These are phyloP conservation scores for Mycteria americana DNA, from an alignment of 2,797 vertebrate species.

Conservation along the genomic window DNA sequence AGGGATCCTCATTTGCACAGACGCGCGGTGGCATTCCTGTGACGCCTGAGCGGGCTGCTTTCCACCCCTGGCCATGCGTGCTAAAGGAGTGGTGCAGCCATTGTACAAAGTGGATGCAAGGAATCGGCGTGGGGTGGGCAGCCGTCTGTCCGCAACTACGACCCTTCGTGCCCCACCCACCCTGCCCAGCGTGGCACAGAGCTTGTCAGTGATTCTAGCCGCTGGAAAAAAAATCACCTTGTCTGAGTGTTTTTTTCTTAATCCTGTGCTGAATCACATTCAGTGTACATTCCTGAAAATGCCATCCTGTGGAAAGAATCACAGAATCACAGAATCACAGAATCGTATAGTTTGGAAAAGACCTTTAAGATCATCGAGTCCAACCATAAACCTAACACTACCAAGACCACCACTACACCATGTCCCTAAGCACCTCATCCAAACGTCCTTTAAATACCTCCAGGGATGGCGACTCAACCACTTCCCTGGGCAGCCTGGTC, in stretches of 20 bases:
- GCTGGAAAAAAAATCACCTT: background rate
- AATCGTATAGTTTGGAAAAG: too few species aligned
- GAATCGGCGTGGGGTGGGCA: background rate
- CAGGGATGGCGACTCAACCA: too few species aligned
- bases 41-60: background rate
- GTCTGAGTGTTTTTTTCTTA: background rate
- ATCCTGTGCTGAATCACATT: background rate
- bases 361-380: too few species aligned
- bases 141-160: rapidly evolving
- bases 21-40: rapidly evolving
- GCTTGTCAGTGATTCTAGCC: background rate
- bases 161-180: rapidly evolving
- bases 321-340: too few species aligned
- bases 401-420: too few species aligned
- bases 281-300: background rate
- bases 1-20: background rate
- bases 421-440: too few species aligned
- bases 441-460: too few species aligned
- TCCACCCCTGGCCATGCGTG: too few species aligned
- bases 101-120: rapidly evolving
- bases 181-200: background rate
- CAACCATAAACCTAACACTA: too few species aligned
- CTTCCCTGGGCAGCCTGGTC: too few species aligned
- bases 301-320: background rate
- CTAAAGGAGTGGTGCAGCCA: background rate